These are phyloP conservation scores for Neoseiulus cucumeris DNA, from an alignment of 1,140 invertebrate species.

Conservation along the genomic window DNA sequence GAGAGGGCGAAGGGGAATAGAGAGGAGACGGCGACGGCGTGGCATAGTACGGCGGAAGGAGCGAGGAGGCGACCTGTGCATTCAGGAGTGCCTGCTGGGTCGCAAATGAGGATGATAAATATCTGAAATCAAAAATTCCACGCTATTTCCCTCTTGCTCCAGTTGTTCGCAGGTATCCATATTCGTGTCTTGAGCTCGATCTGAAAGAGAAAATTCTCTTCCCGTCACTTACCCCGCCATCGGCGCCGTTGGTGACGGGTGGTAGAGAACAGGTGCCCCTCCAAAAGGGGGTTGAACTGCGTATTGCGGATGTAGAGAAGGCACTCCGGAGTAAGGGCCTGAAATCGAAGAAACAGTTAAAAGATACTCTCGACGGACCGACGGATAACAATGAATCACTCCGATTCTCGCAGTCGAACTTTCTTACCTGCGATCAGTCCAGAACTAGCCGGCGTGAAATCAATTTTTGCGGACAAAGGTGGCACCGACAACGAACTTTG, in stretches of 20 bases:
- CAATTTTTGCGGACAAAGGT: not conserved
- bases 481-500: not conserved
- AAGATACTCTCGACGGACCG: too few species aligned
- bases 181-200: too few species aligned
- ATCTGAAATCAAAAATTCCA: not conserved
- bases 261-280: not conserved
- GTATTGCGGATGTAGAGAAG: not conserved
- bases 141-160: too few species aligned
- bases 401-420: too few species aligned
- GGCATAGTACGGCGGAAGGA: not conserved
- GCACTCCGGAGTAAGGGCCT: not conserved
- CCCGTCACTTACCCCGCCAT: not conserved
- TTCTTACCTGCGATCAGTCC: not conserved
- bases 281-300: not conserved
- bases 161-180: too few species aligned
- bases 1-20: not conserved
- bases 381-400: too few species aligned
- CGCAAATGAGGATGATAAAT: not conserved
- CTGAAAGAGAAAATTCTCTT: too few species aligned
- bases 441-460: not conserved
- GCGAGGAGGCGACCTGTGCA: not conserved
- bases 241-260: not conserved
- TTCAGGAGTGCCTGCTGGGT: slow-evolving; percentile 1
- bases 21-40: not conserved
- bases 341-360: not conserved